Evolutionary conservation across 2,888 invertebrate species (phyloP), one percentile per base, ranked within the genome.

Genomic region (Galerucella nymphaeae): DNA sequence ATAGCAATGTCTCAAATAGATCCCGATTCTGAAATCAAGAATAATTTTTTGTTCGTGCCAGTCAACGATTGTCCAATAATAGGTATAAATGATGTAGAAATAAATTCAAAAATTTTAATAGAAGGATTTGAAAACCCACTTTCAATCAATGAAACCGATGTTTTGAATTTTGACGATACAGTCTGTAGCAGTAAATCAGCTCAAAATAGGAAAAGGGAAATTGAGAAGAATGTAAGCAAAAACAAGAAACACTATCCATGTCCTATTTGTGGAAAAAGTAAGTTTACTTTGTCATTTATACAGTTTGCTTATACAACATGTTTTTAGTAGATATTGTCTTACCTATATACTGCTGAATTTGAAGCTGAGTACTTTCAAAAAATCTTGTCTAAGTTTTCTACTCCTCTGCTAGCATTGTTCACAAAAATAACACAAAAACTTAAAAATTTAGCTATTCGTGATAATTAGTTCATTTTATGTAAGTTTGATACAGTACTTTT

Each of bases 181-280:
- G 4, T 18, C 9, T 53, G 53, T 53, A 53, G 53, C 8, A 48
- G n/a, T n/a, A 48, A 48, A 8, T 48, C n/a, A 48, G 48, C 48
- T 8, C 48, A 48, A 48, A 48, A n/a, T 53, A 18, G 10, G 18
- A 10, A 18, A 53, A 53, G 2, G 53, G 53, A 53, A 16, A 9
- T 1, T 16, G 16, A 6, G 2, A 53, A 18, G 18, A 53, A 18
- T 53, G 18, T 2, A 53, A 53, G 8, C 14, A 58, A 58, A 30
- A 58, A 3, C 5, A 58, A 58, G n/a, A 58, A 58, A 30, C 58
- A 23, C 9, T 58, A 58, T 30, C 58, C 14, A 14, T 58, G 58
- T 58, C 58, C 23, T 2, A 30, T 58, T n/a, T 58, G 58, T 58
- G 58, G 58, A 58, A 58, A 58, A 58, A n/a, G 58, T 58, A 58